phyloP scores from a whole-genome alignment of 2,888 invertebrate genomes.

The Camponotus fellah region DNA sequence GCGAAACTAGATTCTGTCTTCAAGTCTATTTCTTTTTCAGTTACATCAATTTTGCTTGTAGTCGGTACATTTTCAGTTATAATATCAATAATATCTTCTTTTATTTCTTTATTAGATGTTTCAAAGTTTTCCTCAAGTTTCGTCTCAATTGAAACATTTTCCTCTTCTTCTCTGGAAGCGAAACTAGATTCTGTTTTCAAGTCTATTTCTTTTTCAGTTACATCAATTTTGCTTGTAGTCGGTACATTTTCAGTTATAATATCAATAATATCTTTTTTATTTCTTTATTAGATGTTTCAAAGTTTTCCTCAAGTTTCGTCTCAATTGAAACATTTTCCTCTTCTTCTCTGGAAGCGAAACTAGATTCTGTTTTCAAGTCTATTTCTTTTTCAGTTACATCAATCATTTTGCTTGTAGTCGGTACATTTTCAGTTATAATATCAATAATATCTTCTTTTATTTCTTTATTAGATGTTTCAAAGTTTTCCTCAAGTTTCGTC shows the following conservation, averaged over 20 bases:
- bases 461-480: not conserved
- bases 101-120: not conserved
- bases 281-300: not conserved
- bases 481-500: not conserved
- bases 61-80: not conserved
- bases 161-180: not conserved
- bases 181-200: not conserved
- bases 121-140: not conserved
- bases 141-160: not conserved
- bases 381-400: not conserved
- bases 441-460: not conserved
- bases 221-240: not conserved
- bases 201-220: not conserved
- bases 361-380: not conserved
- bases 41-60: not conserved
- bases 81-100: slow-evolving; percentile 8
- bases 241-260: not conserved
- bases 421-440: not conserved
- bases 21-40: not conserved
- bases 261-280: not conserved
- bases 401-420: not conserved
- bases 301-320: not conserved
- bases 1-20: not conserved
- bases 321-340: not conserved
- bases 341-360: not conserved